Evolutionary conservation across 1,140 invertebrate species (phyloP).

Genomic region (Eriocheir sinensis): DNA sequence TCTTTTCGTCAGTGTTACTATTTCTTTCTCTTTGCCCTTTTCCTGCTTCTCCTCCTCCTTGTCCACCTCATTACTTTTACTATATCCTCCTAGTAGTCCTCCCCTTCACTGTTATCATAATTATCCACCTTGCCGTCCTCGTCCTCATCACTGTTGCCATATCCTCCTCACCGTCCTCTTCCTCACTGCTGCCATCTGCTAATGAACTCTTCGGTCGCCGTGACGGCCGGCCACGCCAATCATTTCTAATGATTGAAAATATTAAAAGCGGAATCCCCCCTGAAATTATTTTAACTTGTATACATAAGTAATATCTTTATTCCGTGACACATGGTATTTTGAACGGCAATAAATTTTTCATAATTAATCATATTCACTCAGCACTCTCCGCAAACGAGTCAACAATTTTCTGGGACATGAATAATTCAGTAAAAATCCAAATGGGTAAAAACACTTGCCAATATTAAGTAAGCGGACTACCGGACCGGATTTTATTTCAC

Average conservation of each 20-base stretch:
- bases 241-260: background rate
- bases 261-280: background rate
- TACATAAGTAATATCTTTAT: conserved; percentile 27
- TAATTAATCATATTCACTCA: conserved; percentile 26
- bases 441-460: conserved; percentile 24
- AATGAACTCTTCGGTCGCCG: background rate
- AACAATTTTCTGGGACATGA: background rate
- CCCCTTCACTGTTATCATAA: no score
- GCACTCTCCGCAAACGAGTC: conserved; percentile 20
- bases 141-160: no score
- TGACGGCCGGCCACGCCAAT: background rate
- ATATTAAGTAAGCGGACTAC: conserved; percentile 25
- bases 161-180: no score
- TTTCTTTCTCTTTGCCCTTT: no score
- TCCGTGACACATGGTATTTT: conserved; percentile 16
- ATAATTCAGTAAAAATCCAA: conserved; percentile 7
- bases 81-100: no score
- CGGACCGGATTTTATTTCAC: conserved; percentile 3
- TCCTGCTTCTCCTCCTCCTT: no score
- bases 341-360: conserved; percentile 26
- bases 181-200: background rate
- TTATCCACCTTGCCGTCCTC: no score
- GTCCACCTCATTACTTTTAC: no score
- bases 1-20: no score
- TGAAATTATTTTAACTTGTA: background rate